phyloP scores from a whole-genome alignment of 2,888 invertebrate genomes.

The Amiota mariae region DNA sequence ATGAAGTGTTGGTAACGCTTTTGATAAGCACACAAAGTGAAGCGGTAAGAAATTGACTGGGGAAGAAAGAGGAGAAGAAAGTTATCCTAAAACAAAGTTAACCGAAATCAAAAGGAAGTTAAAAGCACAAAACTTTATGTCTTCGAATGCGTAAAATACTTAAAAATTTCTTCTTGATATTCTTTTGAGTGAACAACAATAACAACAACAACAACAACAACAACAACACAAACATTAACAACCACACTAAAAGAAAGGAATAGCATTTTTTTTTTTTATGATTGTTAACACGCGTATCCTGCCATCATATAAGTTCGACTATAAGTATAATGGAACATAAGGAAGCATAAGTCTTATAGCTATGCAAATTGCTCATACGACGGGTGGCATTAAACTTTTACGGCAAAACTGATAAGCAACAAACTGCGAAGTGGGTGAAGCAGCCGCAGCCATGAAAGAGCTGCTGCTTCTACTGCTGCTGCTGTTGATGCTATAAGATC shows the following conservation, averaged over 20 bases:
- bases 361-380: slow-evolving; percentile 58
- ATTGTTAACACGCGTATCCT: too few species aligned
- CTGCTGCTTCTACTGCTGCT: too few species aligned
- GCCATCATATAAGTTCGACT: too few species aligned
- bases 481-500: too few species aligned
- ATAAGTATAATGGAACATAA: too few species aligned
- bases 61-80: slow-evolving; percentile 12
- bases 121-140: not conserved
- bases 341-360: slow-evolving; percentile 24
- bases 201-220: too few species aligned
- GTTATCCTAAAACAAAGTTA: not conserved
- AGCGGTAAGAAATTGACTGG: not conserved
- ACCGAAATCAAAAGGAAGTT: not conserved
- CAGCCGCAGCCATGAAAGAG: too few species aligned
- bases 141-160: too few species aligned
- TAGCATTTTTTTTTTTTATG: not conserved
- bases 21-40: slow-evolving; percentile 52
- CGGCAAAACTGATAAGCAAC: not conserved
- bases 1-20: slow-evolving; percentile 63
- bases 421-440: not conserved
- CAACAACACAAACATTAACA: too few species aligned
- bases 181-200: not conserved
- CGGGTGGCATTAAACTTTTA: slow-evolving; percentile 30
- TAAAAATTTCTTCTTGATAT: not conserved
- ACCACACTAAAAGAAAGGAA: not conserved